A percentile compares a stretch with the other conserved stretches of the same genome.
These are phyloP conservation scores for Lobophora halterata DNA, from an alignment of 2,888 invertebrate species.

Conservation along the genomic window DNA sequence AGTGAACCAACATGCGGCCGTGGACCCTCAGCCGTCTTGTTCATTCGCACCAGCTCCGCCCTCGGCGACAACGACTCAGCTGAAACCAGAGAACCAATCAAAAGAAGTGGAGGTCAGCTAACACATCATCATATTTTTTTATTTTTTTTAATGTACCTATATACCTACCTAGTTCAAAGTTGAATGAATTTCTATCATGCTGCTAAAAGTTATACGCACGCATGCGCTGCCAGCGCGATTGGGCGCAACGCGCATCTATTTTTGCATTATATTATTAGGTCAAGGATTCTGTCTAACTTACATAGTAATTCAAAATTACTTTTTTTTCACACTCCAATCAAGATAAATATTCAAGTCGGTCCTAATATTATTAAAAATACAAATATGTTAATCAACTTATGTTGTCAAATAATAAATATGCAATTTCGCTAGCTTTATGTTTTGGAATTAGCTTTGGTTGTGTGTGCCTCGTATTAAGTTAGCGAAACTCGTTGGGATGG, in stretches of 20 bases:
- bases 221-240: conserved; percentile 60
- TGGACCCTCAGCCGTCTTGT: conserved; percentile 66
- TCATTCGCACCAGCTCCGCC: conserved; percentile 54
- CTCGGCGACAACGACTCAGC: conserved; percentile 48
- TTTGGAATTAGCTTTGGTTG: too few relatives aligned
- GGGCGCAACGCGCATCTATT: conserved; percentile 74
- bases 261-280: conserved; percentile 70
- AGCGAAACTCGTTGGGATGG: too few relatives aligned
- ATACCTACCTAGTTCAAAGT: conserved; percentile 17
- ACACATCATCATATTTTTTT: conserved; percentile 22
- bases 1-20: conserved; percentile 37
- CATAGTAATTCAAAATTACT: too few relatives aligned
- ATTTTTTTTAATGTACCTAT: conserved; percentile 14
- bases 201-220: conserved; percentile 45
- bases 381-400: too few relatives aligned
- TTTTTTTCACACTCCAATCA: too few relatives aligned
- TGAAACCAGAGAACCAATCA: conserved; percentile 61
- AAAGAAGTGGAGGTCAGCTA: conserved; percentile 78
- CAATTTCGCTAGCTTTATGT: too few relatives aligned
- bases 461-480: too few relatives aligned
- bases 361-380: too few relatives aligned
- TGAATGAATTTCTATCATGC: conserved; percentile 25
- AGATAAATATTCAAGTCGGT: too few relatives aligned
- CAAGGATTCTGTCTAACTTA: conserved; percentile 61
- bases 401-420: too few relatives aligned